Conservation (phyloP, 2,113 vertebrate genomes). For the Lanius collurio region DNA sequence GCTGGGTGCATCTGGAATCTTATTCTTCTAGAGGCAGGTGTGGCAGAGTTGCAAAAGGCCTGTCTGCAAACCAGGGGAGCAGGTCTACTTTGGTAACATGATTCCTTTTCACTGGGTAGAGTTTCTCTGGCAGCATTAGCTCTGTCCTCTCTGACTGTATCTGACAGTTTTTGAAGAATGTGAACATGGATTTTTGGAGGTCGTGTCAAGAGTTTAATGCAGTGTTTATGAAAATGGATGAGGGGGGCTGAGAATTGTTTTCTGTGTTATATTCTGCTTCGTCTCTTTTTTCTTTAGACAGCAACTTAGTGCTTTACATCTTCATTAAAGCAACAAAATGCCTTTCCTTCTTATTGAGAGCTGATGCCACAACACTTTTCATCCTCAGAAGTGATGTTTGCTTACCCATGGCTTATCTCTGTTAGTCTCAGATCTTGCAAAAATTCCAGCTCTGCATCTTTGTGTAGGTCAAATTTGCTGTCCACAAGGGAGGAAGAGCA, state of each 20-base stretch:
- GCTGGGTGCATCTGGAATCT: background rate
- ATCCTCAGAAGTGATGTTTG: background rate
- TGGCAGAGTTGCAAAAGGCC: background rate
- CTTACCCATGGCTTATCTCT: background rate
- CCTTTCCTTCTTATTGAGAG: background rate
- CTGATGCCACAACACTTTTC: background rate
- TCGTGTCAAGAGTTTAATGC: slow-evolving; percentile 28
- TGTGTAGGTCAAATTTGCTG: background rate
- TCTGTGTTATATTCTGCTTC: background rate
- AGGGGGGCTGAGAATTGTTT: slow-evolving; percentile 6
- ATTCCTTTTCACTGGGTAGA: background rate
- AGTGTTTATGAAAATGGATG: slow-evolving; percentile 44
- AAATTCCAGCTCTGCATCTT: background rate
- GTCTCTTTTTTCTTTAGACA: background rate
- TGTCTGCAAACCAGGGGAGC: background rate
- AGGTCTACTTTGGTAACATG: background rate
- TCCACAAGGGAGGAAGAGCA: background rate
- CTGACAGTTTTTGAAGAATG: slow-evolving; percentile 26
- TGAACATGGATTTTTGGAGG: slow-evolving; percentile 52
- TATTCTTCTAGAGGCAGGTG: background rate
- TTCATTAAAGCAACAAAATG: slow-evolving; percentile 26
- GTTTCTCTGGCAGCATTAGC: background rate
- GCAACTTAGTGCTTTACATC: slow-evolving; percentile 12
- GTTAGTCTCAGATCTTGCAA: background rate
- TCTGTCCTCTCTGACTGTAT: background rate